Conservation (phyloP, 35 echinoderm and acorn worm species). For the Lytechinus variegatus region DNA sequence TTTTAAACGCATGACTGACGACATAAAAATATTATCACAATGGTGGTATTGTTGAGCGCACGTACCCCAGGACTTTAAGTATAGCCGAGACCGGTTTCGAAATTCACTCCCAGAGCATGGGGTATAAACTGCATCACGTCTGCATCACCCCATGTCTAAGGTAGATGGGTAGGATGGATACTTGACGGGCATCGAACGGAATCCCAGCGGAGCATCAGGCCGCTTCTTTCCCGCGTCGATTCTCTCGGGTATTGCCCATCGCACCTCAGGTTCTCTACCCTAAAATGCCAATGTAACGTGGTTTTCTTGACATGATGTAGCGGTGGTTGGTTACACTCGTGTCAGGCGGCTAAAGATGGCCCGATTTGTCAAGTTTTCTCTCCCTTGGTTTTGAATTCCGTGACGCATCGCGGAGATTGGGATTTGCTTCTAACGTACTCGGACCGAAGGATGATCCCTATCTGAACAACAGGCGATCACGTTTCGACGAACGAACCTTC, state of each 20-base stretch:
- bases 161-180: not conserved
- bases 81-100: slow-evolving; percentile 27
- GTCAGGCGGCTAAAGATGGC: slow-evolving; percentile 5
- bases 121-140: not conserved
- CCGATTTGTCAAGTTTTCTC: slow-evolving; percentile 22
- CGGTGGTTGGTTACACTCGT: slow-evolving; percentile 29
- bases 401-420: slow-evolving; percentile 28
- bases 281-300: not conserved
- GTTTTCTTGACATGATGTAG: slow-evolving; percentile 8
- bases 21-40: slow-evolving; percentile 54
- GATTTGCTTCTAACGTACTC: not conserved
- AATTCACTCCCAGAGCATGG: slow-evolving; percentile 1
- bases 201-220: slow-evolving; percentile 29
- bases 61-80: slow-evolving; percentile 21
- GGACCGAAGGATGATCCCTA: slow-evolving; percentile 21
- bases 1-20: slow-evolving; percentile 37
- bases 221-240: not conserved
- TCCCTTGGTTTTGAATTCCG: not conserved
- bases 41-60: slow-evolving; percentile 41
- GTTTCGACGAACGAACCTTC: slow-evolving; percentile 34
- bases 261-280: not conserved
- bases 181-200: slow-evolving; percentile 16
- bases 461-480: slow-evolving; percentile 38
- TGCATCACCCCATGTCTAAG: not conserved
- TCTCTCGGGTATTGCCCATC: slow-evolving; percentile 29